Percentiles rank a stretch among this genome's conserved stretches.
Evolutionary conservation across 2,888 invertebrate genomes (phyloP).

Genomic region (Rugalucina vietnamica): DNA sequence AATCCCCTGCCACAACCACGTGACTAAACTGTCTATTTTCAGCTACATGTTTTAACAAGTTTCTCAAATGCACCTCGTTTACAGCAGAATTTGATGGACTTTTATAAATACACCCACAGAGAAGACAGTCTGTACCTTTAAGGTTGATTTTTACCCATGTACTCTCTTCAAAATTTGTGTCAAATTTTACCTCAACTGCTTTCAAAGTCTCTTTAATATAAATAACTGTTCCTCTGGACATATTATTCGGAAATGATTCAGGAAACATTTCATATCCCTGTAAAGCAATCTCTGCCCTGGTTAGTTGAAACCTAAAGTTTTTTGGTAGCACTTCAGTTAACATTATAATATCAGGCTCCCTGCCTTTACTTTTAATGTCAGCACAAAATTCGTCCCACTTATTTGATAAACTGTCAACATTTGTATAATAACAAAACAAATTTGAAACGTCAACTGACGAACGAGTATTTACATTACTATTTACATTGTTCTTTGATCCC

Average conservation of each 20-base stretch:
- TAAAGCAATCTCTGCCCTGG: background rate
- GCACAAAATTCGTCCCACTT: background rate
- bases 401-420: conserved; percentile 7
- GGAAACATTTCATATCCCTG: background rate
- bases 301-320: background rate
- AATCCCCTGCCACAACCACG: background rate
- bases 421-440: conserved; percentile 14
- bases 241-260: background rate
- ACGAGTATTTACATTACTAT: background rate
- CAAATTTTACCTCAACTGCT: background rate
- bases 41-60: background rate
- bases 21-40: background rate
- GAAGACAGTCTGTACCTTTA: background rate
- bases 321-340: background rate
- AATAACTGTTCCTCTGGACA: background rate
- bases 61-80: background rate
- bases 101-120: background rate
- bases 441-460: conserved; percentile 5
- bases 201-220: background rate
- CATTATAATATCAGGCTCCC: conserved; percentile 9
- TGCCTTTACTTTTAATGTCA: background rate
- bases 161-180: background rate
- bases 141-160: background rate
- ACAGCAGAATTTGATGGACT: background rate
- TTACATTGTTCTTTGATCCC: background rate